Percentiles rank a stretch among this genome's conserved stretches.
These are phyloP conservation scores for Hyles lineata DNA, from an alignment of 2,888 invertebrate species.

Conservation along the genomic window DNA sequence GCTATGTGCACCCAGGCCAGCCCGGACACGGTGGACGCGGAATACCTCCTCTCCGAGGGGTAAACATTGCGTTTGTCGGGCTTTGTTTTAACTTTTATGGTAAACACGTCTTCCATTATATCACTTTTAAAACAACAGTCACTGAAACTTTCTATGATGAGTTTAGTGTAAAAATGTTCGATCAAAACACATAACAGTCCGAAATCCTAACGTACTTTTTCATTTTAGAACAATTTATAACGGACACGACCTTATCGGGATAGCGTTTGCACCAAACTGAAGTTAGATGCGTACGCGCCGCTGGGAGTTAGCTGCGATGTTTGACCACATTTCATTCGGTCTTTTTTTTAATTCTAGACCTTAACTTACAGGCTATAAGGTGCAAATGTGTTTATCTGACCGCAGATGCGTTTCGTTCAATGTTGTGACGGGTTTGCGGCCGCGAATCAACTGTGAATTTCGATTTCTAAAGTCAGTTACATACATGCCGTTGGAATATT, in stretches of 20 bases:
- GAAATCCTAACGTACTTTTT: constrained; percentile 31
- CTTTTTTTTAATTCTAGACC: neutral
- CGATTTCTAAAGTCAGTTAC: constrained; percentile 32
- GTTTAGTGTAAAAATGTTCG: neutral
- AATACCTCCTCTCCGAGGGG: constrained; percentile 88
- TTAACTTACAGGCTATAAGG: neutral
- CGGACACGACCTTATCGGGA: constrained; percentile 44
- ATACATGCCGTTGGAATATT: constrained; percentile 21
- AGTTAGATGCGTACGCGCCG: constrained; percentile 39
- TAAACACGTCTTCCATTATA: constrained; percentile 87
- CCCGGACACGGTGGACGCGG: constrained; percentile 87
- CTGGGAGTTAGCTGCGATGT: neutral
- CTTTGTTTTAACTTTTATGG: constrained; percentile 87
- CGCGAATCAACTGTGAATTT: constrained; percentile 34
- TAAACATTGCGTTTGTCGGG: constrained; percentile 85
- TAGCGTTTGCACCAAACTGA: constrained; percentile 48
- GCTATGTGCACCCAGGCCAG: constrained; percentile 86
- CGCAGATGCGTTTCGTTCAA: constrained; percentile 21
- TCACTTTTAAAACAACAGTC: constrained; percentile 47
- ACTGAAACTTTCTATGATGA: constrained; percentile 31
- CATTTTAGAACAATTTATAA: constrained; percentile 36
- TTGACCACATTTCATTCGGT: neutral
- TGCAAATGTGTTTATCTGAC: neutral
- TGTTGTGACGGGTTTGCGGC: constrained; percentile 34
- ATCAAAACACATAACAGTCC: neutral